Percentiles rank a stretch among this genome's conserved stretches.
Evolutionary conservation across 2,113 vertebrate genomes (phyloP).

Genomic region (Mugil cephalus): DNA sequence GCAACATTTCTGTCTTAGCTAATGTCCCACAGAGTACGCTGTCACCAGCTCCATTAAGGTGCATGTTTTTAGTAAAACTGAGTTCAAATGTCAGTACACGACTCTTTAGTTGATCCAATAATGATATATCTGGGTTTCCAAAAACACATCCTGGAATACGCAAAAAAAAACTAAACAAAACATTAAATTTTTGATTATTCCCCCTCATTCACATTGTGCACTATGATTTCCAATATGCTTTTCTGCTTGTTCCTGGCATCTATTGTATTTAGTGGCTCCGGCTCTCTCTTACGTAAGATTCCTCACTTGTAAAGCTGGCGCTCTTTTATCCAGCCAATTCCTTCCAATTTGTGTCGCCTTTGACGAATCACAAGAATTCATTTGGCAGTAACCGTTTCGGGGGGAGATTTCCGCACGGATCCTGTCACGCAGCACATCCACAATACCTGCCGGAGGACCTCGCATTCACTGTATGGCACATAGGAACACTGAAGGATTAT

Average conservation of each 20-base stretch:
- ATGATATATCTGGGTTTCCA: neutral
- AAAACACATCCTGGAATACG: neutral
- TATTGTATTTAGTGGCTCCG: conserved; percentile 7
- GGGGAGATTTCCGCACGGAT: conserved; percentile 20
- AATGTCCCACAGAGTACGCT: neutral
- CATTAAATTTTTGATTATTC: neutral
- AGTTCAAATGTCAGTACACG: neutral
- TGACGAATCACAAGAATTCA: conserved; percentile 31
- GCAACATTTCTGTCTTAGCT: neutral
- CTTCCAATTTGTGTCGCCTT: conserved; percentile 6
- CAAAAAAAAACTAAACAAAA: neutral
- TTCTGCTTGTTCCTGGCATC: conserved; percentile 8
- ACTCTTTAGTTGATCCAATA: too few species aligned
- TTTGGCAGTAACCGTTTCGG: conserved; percentile 24
- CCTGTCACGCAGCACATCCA: conserved; percentile 22
- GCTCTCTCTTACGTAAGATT: conserved; percentile 16
- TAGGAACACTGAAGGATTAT: neutral
- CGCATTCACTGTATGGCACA: neutral
- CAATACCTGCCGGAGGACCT: conserved; percentile 14
- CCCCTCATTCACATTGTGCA: neutral
- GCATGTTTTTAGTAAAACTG: neutral
- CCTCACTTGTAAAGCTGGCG: neutral
- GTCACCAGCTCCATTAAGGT: neutral
- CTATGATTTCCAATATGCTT: neutral
- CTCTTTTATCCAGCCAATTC: conserved; percentile 18